Base-by-base conservation (phyloP, 2,797 vertebrate genomes). In the Hemibagrus guttatus region DNA sequence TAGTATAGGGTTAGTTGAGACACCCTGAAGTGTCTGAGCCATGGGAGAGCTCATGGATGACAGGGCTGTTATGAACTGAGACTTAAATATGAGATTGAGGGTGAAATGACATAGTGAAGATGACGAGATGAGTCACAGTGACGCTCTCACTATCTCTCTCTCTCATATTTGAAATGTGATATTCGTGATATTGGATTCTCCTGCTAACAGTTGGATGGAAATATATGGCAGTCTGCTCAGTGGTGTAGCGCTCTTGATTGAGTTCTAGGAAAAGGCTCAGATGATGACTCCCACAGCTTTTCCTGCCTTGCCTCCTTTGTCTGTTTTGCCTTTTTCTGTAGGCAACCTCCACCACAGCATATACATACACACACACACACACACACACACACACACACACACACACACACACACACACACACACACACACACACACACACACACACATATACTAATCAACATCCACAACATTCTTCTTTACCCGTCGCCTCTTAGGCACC, bases 291-390 rank as follows among this genome's bases (percentile, higher is more conserved):
- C 85, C 79, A 87, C 81, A 85, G 90, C 88, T 90, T 90, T 89
- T 90, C 88, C 91, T 91, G 87, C 88, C 85, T 89, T 90, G 90
- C 88, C 88, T 91, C 87, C 81, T 89, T 88, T 93, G 87, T 87
- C 88, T 87, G 81, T 81, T 83, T 80, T 74, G 81, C 26, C 79
- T 81, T 72, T 68, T 81, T 81, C 76, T 84, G 75, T 26, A 72
- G 80, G 64, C 35, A 74, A 74, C 80, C 76, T 75, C 52, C 68
- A 78, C 63, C 80, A 59, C 35, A 74, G 79, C 28, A 61, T 64
- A 87, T 63, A 81, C 69, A 83, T 8, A 78, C 39, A 85, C 6
- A 81, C 49, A 52, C 31, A 74, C 39, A 72, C 83, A 75, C 68
- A 85, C 52, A 42, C 76, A 82, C 58, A 64, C 79, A 88, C 23